Base-by-base conservation (phyloP, 2,888 invertebrate species). In the Gastracanthus pulcherrimus region DNA sequence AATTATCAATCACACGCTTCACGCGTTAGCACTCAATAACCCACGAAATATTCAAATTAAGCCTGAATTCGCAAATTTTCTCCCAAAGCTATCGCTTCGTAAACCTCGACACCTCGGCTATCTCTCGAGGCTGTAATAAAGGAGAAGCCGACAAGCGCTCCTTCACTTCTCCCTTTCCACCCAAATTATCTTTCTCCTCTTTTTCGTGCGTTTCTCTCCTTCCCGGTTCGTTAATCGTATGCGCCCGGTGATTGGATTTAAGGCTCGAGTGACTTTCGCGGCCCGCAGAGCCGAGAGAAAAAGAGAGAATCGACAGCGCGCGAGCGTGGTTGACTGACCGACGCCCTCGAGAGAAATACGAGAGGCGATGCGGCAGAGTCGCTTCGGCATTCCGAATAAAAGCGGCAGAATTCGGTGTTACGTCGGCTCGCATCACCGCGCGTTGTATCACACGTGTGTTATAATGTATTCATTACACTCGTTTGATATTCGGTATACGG, bases 201-300 rank as follows among this genome's bases (percentile, higher is more conserved):
- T 48, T 75, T 55, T 55, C 26, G 23, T 7, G 3, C 45, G 45
- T 9, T 0, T 26, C 4, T 3, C n/a, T n/a, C n/a, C n/a, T n/a
- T n/a, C n/a, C n/a, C n/a, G n/a, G n/a, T n/a, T n/a, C n/a, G 29
- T 75, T 51, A 45, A 64, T 75, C 36, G 34, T 51, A 31, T 45
- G 36, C 36, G 19, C 45, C n/a, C 41, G 34, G 6, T 72, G 60
- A 72, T 72, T 60, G 72, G 11, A 60, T 31, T 74, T 31, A 31
- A 11, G 9, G 34, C 23, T 55, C 6, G 55, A 55, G 11, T 23
- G 23, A 26, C 9, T 23, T 23, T 26, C 23, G 26, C n/a, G n/a
- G n/a, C n/a, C n/a, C n/a, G n/a, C n/a, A n/a, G n/a, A n/a, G n/a
- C n/a, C n/a, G 55, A 23, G 9, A 55, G 26, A 23, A 11, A 55